Base-by-base conservation (phyloP, 92 coral and sea anemone species). In the Umimayanthus kanabou region DNA sequence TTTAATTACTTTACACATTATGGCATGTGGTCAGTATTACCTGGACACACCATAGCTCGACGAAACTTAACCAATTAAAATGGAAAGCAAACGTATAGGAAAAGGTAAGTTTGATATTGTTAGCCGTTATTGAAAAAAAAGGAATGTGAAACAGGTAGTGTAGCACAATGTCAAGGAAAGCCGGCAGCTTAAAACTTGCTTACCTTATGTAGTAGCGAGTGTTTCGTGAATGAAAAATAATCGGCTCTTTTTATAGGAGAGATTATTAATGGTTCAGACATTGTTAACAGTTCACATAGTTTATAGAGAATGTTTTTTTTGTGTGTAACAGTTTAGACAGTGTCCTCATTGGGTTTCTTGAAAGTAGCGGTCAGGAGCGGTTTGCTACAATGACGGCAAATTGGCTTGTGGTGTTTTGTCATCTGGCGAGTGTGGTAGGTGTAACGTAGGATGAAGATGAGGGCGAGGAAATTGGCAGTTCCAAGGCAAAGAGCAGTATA, bases 11-110 rank as follows among this genome's bases (percentile, higher is more conserved):
- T 18, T 57, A 80, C 72, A 61, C 43, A 65, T 57, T 28, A 57
- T 45, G 14, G 15, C 73, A 80, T 10, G 18, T 58, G 85, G 85
- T 80, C 30, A 71, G 69, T 57, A 80, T 61, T 33, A 22, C 85
- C 39, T 73, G 18, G 55, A 64, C 72, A 80, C 84, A 80, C 9
- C 6, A 61, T 80, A 50, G 20, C 28, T 37, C 67, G 47, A 57
- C 50, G 84, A 29, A 80, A 73, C 25, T 28, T 8, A 73, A 73
- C 1, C 77, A 73, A 11, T 13, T 57, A 47, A 9, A 79, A 79
- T 53, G 37, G 42, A 25, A 50, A 50, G 4, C 39, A 47, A 26
- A 57, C 76, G 15, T 45, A 45, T 45, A 79, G 39, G 39, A 47
- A 79, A 20, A 79, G 33, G 39, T 79, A 79, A 79, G 25, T 79